A percentile compares a stretch with the other conserved stretches of the same genome.
Evolutionary conservation across 2,797 vertebrate genomes (phyloP).

Genomic region (Labeo calbasu): DNA sequence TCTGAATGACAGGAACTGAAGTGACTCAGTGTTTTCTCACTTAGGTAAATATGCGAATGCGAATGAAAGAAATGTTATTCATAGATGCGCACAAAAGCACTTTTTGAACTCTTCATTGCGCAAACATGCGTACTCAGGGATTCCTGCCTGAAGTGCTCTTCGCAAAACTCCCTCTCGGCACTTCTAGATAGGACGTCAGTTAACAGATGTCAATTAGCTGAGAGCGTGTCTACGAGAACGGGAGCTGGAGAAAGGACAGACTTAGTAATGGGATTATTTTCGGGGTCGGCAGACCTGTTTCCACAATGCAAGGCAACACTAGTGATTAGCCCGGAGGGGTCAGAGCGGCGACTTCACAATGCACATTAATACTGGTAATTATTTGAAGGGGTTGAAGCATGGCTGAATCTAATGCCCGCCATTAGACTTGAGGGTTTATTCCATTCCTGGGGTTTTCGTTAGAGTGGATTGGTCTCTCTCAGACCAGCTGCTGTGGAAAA

Average conservation of each 20-base stretch:
- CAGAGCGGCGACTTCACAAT: constrained; percentile 55
- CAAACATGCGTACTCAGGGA: constrained; percentile 47
- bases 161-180: constrained; percentile 41
- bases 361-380: constrained; percentile 63
- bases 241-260: constrained; percentile 58
- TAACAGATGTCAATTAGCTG: constrained; percentile 64
- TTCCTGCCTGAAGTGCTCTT: constrained; percentile 55
- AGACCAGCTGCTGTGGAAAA: constrained; percentile 52
- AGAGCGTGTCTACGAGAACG: constrained; percentile 42
- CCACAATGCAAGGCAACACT: constrained; percentile 54
- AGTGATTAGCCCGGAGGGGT: constrained; percentile 62
- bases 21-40: constrained; percentile 35
- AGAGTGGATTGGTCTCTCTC: constrained; percentile 49
- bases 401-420: constrained; percentile 36
- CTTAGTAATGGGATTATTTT: constrained; percentile 61
- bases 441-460: constrained; percentile 43
- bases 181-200: constrained; percentile 57
- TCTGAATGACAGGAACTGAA: constrained; percentile 39
- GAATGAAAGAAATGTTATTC: constrained; percentile 35
- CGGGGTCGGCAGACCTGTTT: constrained; percentile 54
- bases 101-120: constrained; percentile 36
- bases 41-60: constrained; percentile 29
- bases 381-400: constrained; percentile 59
- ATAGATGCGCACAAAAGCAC: constrained; percentile 30
- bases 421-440: constrained; percentile 47